These are phyloP conservation scores for Phalera bucephala DNA, from an alignment of 2,888 invertebrate species.

Conservation along the genomic window DNA sequence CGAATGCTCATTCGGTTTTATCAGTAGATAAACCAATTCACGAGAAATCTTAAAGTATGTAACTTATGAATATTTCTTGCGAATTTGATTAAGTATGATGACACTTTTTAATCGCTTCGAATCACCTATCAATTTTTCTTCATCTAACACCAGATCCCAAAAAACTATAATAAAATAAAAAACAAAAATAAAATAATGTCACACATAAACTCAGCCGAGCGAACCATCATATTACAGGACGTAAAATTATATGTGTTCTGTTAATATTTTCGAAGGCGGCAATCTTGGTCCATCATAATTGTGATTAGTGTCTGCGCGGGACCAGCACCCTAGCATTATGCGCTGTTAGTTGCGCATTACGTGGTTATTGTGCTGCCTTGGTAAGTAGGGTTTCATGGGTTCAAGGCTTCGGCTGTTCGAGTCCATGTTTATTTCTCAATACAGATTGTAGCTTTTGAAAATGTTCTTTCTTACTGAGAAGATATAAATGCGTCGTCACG, in stretches of 20 bases:
- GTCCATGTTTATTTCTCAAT: constrained; percentile 1
- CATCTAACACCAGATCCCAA: too few relatives aligned
- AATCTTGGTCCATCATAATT: constrained; percentile 38
- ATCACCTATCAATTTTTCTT: too few relatives aligned
- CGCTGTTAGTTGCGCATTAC: constrained; percentile 25
- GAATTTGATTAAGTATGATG: too few relatives aligned
- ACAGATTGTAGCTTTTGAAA: not conserved
- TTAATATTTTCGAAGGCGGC: constrained; percentile 28
- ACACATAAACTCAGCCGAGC: not conserved
- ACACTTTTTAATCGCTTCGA: too few relatives aligned
- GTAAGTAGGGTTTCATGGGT: not conserved
- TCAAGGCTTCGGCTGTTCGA: not conserved
- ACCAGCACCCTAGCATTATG: constrained; percentile 29
- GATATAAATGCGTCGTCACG: too few relatives aligned
- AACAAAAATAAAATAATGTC: too few relatives aligned
- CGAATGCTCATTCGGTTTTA: too few relatives aligned
- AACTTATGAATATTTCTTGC: too few relatives aligned
- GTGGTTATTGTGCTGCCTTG: constrained; percentile 4
- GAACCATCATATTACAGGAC: not conserved
- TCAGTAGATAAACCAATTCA: too few relatives aligned
- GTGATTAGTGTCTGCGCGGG: constrained; percentile 30
- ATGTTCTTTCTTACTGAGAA: not conserved
- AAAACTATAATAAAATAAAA: too few relatives aligned
- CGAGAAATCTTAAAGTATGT: too few relatives aligned
- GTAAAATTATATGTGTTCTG: constrained; percentile 33